Base-by-base conservation (phyloP, 2,113 vertebrate genomes). In the Peromyscus polionotus region DNA sequence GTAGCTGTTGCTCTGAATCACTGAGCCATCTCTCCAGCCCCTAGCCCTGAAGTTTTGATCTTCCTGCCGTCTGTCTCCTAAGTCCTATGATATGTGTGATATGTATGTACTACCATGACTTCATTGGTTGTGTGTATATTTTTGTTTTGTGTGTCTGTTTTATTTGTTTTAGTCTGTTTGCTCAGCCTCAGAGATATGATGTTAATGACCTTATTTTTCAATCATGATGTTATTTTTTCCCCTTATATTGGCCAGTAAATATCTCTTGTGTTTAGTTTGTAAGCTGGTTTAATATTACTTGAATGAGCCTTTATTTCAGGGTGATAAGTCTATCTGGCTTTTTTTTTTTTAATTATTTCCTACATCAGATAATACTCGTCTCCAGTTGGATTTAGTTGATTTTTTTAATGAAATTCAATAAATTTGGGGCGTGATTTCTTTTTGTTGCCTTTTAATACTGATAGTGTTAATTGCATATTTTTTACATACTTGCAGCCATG, bases 361-460 rank as follows among this genome's bases (percentile, higher is more conserved):
- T 84, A 11, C 16, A 93, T 95, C 36, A 91, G 51, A 68, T 93
- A 92, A 70, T 93, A 87, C 36, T 45, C 31, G 6, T 16, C 26
- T 4, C 20, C 36, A 79, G n/a, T 31, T 93, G 19, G 20, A 73
- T 79, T 80, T 95, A 54, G 88, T 92, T 94, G 51, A 48, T 73
- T 68, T 1, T 94, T 94, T 84, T 19, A 95, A 87, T 14, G 24
- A 20, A 42, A 90, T 92, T 72, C 39, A 88, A 31, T 93, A 85
- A 88, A 95, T 95, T 95, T n/a, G 92, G 22, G 90, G 83, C 76
- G 86, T 96, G 92, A 88, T 96, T 94, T 72, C n/a, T 72, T 72
- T n/a, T 95, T 36, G 90, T 90, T 96, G 84, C 36, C 19, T 95
- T 94, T 91, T 93, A 96, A 94, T 95, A n/a, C 31, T 94, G 92